Evolutionary conservation across 2,797 vertebrate species (phyloP).

Genomic region (Pteronotus mesoamericanus): DNA sequence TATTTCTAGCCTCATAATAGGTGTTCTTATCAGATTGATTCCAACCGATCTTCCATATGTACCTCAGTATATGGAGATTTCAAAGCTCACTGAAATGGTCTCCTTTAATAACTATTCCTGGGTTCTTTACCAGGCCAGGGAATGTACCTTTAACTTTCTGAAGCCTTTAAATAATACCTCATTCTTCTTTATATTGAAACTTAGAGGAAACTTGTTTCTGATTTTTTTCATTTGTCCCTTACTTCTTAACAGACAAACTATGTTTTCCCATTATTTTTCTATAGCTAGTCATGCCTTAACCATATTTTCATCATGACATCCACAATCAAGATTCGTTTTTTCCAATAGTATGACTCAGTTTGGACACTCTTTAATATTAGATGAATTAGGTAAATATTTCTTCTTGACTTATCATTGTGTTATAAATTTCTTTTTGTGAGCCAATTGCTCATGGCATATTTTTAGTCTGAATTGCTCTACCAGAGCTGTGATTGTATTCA

Average conservation of each 20-base stretch:
- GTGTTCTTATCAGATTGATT: not conserved
- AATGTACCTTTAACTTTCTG: not conserved
- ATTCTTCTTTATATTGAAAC: not conserved
- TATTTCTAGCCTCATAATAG: not conserved
- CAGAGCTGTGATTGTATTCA: not conserved
- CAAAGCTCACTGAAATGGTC: not conserved
- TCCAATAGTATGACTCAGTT: not conserved
- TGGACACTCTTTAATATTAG: not conserved
- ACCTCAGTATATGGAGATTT: not conserved
- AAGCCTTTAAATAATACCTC: not conserved
- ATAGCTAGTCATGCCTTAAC: not conserved
- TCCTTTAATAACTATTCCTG: not conserved
- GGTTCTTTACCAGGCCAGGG: not conserved
- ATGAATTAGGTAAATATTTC: not conserved
- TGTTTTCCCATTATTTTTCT: not conserved
- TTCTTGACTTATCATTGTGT: not conserved
- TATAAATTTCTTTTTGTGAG: not conserved
- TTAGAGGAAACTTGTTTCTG: not conserved
- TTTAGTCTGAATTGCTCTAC: not conserved
- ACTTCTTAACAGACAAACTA: not conserved
- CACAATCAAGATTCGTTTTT: not conserved
- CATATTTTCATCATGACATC: conserved; percentile 1
- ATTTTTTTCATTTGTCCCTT: not conserved
- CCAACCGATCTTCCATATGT: not conserved
- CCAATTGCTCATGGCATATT: not conserved